Evolutionary conservation across 1,140 invertebrate species (phyloP), one percentile per base, ranked within the genome.

Genomic region (Atta cephalotes): DNA sequence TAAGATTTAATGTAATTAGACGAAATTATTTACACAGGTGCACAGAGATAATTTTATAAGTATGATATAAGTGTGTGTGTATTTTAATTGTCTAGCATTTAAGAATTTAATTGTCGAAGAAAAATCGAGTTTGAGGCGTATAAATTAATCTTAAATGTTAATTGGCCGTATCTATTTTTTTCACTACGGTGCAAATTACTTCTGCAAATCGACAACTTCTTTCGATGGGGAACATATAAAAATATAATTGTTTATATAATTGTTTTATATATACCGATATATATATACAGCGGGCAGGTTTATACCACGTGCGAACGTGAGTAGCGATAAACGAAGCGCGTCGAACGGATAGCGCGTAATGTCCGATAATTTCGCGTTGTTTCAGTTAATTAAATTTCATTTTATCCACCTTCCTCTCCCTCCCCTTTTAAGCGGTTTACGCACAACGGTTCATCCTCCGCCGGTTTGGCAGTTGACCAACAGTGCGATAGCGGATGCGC

Each of bases 331-430:
- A 63, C 21, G 31, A 58, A 74, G 79, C 66, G 71, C 86, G 65
- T 56, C 66, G 58, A 71, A 70, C 87, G 71, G 72, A 68, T 62
- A 70, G 82, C 89, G 74, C 79, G 63, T 91, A 90, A 92, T 88
- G 87, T 84, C 58, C 82, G 89, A 89, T 90, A 92, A 92, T 91
- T 92, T 89, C 85, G 72, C 86, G 81, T 89, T 90, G 91, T 91
- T 92, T 91, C 89, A 85, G 89, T 92, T 93, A 92, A 93, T 93
- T 93, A 92, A 93, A 92, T 93, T 92, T 92, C 91, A 92, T 93
- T 92, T 89, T 87, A 80, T 66, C 76, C 76, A 53, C 21, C 86
- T 71, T 82, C 72, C 28, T 25, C 39, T 1, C 25, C 72, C 39
- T 1, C 25, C 25, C 39, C 9, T 45, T 51, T 60, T 89, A 90